Percentiles rank a stretch among this genome's conserved stretches.
Evolutionary conservation across 2,888 invertebrate genomes (phyloP).

Genomic region (Pseudanteris insignis): DNA sequence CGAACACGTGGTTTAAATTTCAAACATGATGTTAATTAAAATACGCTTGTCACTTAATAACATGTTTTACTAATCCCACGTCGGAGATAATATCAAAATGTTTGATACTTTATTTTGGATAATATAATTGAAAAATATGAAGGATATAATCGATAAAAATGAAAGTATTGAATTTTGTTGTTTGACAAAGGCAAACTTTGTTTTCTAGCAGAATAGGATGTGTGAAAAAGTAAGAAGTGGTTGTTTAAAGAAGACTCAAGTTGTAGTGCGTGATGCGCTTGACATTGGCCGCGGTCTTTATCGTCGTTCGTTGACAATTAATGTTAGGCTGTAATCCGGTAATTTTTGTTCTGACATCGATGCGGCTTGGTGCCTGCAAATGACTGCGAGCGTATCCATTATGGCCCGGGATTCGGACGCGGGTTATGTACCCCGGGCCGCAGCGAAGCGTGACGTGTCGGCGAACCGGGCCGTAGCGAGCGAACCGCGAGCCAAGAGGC

Average conservation of each 20-base stretch:
- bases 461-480: slow-evolving; percentile 34
- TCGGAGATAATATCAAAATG: no score
- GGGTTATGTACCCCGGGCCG: slow-evolving; percentile 48
- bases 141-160: no score
- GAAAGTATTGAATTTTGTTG: no score
- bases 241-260: slow-evolving; percentile 1
- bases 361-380: slow-evolving; percentile 20
- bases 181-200: slow-evolving; percentile 1
- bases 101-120: no score
- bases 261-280: slow-evolving; percentile 1
- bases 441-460: slow-evolving; percentile 56
- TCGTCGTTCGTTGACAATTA: slow-evolving; percentile 24
- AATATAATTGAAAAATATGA: slow-evolving; percentile 1
- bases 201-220: not conserved
- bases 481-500: slow-evolving; percentile 51
- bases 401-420: slow-evolving; percentile 43
- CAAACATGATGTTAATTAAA: no score
- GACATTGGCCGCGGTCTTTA: slow-evolving; percentile 19
- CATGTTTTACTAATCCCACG: no score
- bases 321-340: slow-evolving; percentile 25
- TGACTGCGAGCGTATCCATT: slow-evolving; percentile 52
- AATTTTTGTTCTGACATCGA: slow-evolving; percentile 31
- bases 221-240: not conserved
- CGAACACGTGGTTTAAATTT: no score
- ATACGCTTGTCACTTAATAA: no score